phyloP scores from a whole-genome alignment of 92 coral and sea anemone genomes.

The Actinostola sp. region DNA sequence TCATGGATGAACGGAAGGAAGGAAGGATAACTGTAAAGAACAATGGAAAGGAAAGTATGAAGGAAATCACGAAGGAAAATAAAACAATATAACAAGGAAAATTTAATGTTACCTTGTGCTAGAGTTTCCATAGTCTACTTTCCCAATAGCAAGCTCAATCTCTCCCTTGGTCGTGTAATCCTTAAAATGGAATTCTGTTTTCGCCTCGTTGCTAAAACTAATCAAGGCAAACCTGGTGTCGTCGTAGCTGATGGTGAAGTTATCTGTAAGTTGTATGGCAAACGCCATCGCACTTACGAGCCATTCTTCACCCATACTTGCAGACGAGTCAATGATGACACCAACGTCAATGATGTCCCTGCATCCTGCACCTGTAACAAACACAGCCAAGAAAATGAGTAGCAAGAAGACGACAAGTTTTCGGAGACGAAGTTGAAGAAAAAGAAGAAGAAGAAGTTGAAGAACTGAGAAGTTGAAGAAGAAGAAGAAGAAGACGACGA shows the following conservation, averaged over 20 bases:
- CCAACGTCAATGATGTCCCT: conserved; percentile 26
- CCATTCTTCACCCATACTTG: conserved; percentile 35
- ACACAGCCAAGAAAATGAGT: neutral
- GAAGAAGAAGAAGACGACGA: neutral
- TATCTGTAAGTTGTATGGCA: conserved; percentile 23
- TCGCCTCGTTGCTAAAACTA: conserved; percentile 26
- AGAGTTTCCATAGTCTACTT: conserved; percentile 13
- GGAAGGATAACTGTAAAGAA: too few species aligned
- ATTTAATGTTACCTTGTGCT: conserved; percentile 14
- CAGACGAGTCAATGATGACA: conserved; percentile 23
- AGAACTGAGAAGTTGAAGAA: neutral
- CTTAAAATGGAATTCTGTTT: conserved; percentile 14
- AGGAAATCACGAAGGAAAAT: neutral
- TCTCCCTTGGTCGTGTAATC: conserved; percentile 23
- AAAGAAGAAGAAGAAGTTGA: neutral
- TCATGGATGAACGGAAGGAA: neutral
- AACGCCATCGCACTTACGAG: conserved; percentile 30
- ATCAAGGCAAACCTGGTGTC: conserved; percentile 24
- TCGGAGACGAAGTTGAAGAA: neutral
- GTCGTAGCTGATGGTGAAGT: conserved; percentile 32
- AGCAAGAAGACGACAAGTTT: neutral
- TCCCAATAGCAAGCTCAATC: conserved; percentile 16
- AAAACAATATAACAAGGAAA: neutral
- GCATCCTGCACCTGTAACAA: conserved; percentile 15
- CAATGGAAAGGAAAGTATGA: neutral